Evolutionary conservation across 2,797 vertebrate genomes (phyloP), one percentile per base, ranked within the genome.

Genomic region (Dendrocincla tyrannina): DNA sequence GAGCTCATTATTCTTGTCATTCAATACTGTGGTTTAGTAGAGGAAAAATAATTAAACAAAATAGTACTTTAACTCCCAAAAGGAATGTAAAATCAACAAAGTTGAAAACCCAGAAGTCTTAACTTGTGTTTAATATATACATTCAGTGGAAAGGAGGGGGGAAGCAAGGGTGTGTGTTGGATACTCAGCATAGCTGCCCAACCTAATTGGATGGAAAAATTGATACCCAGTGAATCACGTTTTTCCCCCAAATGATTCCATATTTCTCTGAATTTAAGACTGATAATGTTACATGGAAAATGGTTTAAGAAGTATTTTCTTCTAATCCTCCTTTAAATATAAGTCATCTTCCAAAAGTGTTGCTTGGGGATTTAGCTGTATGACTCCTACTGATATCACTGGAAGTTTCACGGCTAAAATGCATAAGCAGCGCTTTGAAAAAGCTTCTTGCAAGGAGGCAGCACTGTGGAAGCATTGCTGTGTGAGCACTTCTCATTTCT

Each of bases 1-100:
- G 89, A 91, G 94, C 95, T 97, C 95, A 95, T 97, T 97, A 96
- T 96, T 97, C 85, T 93, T 95, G 93, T 76, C 74, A 85, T 95
- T 94, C 91, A 88, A 53, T 92, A 95, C 85, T 78, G 92, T 78
- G 79, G 92, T 93, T 85, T 87, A 89, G 78, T 44, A 83, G 86
- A 78, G 78, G 74, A 95, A 88, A 80, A 95, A 96, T 96, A 94
- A 95, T 96, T 94, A 95, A 96, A 95, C 89, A 93, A 91, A 96
- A 89, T 90, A 95, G 87, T 83, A 93, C 85, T 86, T 89, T 82
- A 96, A 91, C 69, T 95, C 87, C 88, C 93, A 49, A 63, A 74
- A 93, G 95, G 69, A 96, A 84, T 88, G 91, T 91, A 95, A 96
- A 95, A 96, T 80, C 91, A 96, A 89, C 70, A 95, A 93, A 95